Percentiles rank a stretch among this genome's conserved stretches.
These are phyloP conservation scores for Reticulitermes lucifugus DNA, from an alignment of 2,888 invertebrate genomes.

Conservation along the genomic window DNA sequence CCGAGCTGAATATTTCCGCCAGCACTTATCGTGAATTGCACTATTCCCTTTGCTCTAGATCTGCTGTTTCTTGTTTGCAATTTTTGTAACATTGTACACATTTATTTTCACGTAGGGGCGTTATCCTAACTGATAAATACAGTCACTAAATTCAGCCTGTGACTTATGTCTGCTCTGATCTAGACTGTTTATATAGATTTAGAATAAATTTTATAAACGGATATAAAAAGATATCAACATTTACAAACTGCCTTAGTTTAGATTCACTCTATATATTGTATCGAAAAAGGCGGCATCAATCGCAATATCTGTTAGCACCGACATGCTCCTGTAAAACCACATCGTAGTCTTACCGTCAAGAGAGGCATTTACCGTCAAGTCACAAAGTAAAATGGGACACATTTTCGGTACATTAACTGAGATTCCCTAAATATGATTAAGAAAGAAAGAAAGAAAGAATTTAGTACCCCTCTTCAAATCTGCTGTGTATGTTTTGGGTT, in stretches of 20 bases:
- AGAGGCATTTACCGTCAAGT: background rate
- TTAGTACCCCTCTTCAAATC: too few relatives aligned
- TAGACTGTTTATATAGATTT: background rate
- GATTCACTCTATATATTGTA: background rate
- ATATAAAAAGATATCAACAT: background rate
- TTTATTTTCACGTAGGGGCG: too few relatives aligned
- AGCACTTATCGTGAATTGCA: background rate
- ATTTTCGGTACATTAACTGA: too few relatives aligned
- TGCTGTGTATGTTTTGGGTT: background rate
- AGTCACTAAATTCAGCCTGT: too few relatives aligned
- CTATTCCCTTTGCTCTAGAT: too few relatives aligned
- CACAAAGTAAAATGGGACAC: background rate
- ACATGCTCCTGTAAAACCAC: background rate
- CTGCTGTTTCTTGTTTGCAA: background rate
- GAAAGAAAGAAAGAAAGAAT: background rate
- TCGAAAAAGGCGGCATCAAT: background rate
- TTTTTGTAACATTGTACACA: too few relatives aligned
- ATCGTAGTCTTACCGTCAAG: background rate
- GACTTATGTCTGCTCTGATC: background rate
- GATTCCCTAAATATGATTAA: background rate
- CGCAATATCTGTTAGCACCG: constrained; percentile 12
- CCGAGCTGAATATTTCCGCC: too few relatives aligned
- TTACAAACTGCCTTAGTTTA: background rate
- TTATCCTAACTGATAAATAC: too few relatives aligned
- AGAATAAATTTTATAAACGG: constrained; percentile 19